Evolutionary conservation across 2,888 invertebrate species (phyloP).

Genomic region (Apamea crenata): DNA sequence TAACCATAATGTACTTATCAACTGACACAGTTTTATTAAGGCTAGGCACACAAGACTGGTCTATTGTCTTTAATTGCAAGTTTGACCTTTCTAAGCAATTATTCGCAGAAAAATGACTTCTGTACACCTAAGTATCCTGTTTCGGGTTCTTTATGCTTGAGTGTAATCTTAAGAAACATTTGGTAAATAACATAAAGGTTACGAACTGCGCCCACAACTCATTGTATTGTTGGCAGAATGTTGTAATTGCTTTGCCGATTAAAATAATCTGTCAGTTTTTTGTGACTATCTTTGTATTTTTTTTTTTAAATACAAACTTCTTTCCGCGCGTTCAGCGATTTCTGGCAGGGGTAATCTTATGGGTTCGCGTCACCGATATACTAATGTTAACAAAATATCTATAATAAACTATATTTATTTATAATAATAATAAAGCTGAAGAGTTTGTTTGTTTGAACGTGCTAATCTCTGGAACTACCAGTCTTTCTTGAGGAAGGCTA

Average conservation of each 20-base stretch:
- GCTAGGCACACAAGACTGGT: conserved; percentile 19
- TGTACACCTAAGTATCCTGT: not conserved
- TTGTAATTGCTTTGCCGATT: conserved; percentile 24
- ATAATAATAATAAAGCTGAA: too few species aligned
- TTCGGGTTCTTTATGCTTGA: conserved; percentile 11
- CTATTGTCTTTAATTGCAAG: conserved; percentile 32
- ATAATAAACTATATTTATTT: too few species aligned
- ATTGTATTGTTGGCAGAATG: conserved; percentile 36
- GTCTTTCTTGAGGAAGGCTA: too few species aligned
- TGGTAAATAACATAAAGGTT: conserved; percentile 32
- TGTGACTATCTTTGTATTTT: not conserved
- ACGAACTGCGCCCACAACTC: conserved; percentile 30
- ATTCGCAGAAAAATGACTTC: conserved; percentile 17
- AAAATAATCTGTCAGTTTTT: not conserved
- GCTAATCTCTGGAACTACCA: too few species aligned
- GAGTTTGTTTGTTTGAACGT: too few species aligned
- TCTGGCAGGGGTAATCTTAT: not conserved
- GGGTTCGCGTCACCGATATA: too few species aligned
- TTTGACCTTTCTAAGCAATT: conserved; percentile 18
- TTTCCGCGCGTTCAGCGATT: not conserved
- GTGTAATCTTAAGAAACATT: conserved; percentile 23
- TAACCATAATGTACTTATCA: not conserved
- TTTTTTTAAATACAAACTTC: not conserved
- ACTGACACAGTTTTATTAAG: not conserved
- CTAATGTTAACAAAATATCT: too few species aligned